phyloP scores from a whole-genome alignment of 2,113 vertebrate genomes.

The Ploceus nigricollis region DNA sequence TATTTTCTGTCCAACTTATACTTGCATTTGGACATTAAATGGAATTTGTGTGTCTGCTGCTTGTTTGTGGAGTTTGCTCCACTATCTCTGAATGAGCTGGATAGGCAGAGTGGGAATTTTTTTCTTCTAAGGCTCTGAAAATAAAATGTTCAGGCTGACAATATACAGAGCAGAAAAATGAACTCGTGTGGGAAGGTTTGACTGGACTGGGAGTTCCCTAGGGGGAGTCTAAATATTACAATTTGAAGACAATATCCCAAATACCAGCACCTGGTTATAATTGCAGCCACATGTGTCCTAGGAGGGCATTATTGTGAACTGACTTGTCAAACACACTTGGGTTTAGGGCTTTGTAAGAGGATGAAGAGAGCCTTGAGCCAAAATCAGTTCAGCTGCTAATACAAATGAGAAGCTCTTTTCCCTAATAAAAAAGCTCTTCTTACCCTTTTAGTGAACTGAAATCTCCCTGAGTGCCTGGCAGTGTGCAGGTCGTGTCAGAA shows the following conservation, averaged over 20 bases:
- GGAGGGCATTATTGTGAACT: not conserved
- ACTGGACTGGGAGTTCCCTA: not conserved
- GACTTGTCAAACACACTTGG: not conserved
- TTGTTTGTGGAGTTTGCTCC: not conserved
- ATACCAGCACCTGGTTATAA: not conserved
- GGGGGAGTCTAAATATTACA: not conserved
- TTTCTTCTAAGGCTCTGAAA: not conserved
- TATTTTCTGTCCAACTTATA: not conserved
- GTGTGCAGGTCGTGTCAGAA: not conserved
- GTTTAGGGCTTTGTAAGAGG: not conserved
- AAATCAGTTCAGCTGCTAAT: not conserved
- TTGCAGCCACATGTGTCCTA: not conserved
- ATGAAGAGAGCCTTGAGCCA: not conserved
- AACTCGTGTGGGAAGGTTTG: not conserved
- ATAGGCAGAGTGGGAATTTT: not conserved
- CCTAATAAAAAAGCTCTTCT: not conserved
- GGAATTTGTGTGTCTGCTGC: not conserved
- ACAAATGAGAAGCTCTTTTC: not conserved
- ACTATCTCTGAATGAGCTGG: not conserved
- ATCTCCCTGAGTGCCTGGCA: not conserved
- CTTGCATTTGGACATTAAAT: not conserved
- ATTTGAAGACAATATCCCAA: not conserved
- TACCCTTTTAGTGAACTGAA: not conserved
- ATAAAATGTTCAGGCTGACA: constrained; percentile 8
- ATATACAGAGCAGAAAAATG: not conserved